Evolutionary conservation across 2,797 vertebrate genomes (phyloP).

Genomic region (Sebastes minor): DNA sequence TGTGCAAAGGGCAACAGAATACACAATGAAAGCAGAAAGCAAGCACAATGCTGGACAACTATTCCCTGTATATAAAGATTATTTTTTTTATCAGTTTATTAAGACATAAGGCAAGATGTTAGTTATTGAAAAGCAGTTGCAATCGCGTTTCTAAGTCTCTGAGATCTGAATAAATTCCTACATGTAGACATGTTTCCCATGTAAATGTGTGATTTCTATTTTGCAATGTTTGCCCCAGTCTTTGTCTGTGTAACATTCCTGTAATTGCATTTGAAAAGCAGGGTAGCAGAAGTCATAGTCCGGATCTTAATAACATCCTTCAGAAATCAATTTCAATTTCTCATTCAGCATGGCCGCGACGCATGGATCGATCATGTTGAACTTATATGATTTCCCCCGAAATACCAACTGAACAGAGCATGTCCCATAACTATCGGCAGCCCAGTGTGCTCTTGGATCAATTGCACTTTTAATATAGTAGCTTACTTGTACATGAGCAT

Average conservation of each 20-base stretch:
- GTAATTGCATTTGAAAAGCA: constrained; percentile 57
- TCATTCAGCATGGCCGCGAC: constrained; percentile 43
- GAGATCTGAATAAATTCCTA: background rate
- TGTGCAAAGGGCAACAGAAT: background rate
- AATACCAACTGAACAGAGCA: constrained; percentile 32
- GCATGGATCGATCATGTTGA: constrained; percentile 40
- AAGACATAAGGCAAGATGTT: too few relatives aligned
- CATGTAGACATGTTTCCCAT: background rate
- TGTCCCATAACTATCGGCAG: constrained; percentile 16
- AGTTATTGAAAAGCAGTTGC: background rate
- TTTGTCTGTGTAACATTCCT: constrained; percentile 22
- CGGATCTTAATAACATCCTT: constrained; percentile 70
- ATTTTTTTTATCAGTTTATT: background rate
- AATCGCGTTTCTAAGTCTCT: background rate
- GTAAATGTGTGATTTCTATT: background rate
- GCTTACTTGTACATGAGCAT: background rate
- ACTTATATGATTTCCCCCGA: constrained; percentile 34
- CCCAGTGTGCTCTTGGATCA: background rate
- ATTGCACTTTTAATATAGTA: background rate
- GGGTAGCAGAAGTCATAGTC: constrained; percentile 43
- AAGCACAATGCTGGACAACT: background rate
- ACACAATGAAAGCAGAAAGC: background rate
- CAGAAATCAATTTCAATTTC: constrained; percentile 77
- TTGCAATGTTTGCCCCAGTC: background rate
- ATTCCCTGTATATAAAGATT: background rate